These are phyloP conservation scores for Abramis brama DNA, from an alignment of 2,113 vertebrate species.

Conservation along the genomic window DNA sequence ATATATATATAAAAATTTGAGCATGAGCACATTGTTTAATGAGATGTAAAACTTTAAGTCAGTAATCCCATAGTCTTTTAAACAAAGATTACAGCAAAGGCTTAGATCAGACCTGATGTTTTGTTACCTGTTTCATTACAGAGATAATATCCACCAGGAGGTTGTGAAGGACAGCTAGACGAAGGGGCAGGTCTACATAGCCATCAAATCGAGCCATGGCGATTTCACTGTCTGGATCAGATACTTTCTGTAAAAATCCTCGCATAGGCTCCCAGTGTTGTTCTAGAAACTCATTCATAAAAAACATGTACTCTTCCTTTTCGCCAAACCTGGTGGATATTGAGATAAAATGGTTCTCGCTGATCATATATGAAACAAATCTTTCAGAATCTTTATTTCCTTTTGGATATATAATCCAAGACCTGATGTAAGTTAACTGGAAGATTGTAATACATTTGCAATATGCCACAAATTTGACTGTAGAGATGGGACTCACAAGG, in stretches of 20 bases:
- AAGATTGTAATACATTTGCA: neutral
- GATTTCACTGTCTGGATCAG: constrained; percentile 75
- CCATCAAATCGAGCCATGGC: constrained; percentile 81
- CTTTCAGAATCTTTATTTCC: neutral
- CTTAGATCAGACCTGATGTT: neutral
- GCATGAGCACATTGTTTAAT: neutral
- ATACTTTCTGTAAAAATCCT: constrained; percentile 81
- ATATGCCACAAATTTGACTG: neutral
- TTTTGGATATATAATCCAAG: neutral
- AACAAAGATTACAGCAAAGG: neutral
- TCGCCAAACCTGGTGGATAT: constrained; percentile 85
- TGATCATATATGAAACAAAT: neutral
- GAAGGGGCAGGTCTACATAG: constrained; percentile 86
- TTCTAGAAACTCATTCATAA: constrained; percentile 93
- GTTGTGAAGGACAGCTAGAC: constrained; percentile 87
- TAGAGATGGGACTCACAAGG: constrained; percentile 76
- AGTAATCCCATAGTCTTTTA: neutral
- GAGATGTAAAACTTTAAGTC: neutral
- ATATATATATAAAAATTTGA: neutral
- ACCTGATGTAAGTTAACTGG: neutral
- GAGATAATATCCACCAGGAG: constrained; percentile 89
- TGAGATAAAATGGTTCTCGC: neutral
- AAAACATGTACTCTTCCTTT: constrained; percentile 96
- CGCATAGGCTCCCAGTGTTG: constrained; percentile 84
- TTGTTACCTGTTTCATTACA: constrained; percentile 81